These are phyloP conservation scores for Ceratitis capitata DNA, from an alignment of 1,140 invertebrate genomes.

Conservation along the genomic window DNA sequence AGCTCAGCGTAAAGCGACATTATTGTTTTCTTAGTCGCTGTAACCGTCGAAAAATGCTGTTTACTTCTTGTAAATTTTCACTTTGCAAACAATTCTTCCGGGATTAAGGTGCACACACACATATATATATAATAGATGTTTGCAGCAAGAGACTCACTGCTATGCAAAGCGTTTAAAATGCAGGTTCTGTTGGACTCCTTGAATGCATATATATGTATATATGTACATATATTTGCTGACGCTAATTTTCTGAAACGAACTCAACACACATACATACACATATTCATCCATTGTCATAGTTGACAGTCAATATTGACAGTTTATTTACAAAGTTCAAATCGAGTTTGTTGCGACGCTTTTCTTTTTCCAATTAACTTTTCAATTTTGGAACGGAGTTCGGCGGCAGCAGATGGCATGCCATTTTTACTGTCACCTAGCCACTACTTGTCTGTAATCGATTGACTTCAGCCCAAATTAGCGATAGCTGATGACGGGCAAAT, in stretches of 20 bases:
- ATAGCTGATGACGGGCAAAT: too few relatives aligned
- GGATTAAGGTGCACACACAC: not conserved
- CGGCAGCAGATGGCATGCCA: not conserved
- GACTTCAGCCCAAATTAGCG: not conserved
- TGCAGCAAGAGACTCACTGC: too few relatives aligned
- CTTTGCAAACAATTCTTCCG: conserved; percentile 10
- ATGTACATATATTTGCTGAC: not conserved
- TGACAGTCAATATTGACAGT: not conserved
- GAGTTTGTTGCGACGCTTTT: not conserved
- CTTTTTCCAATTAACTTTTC: not conserved
- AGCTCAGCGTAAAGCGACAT: not conserved
- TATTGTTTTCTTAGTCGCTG: conserved; percentile 6
- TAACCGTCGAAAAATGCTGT: not conserved
- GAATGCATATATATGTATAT: not conserved
- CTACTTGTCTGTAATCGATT: not conserved
- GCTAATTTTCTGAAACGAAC: not conserved
- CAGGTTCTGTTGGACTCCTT: too few relatives aligned
- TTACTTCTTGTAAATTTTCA: conserved; percentile 34
- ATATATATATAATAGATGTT: not conserved
- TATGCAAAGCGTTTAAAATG: too few relatives aligned
- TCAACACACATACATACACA: too few relatives aligned
- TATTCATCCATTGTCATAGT: too few relatives aligned
- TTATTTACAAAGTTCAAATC: not conserved
- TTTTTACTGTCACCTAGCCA: not conserved
- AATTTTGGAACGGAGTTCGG: not conserved